Base-by-base conservation (phyloP, 2,797 vertebrate genomes). In the Acomys russatus region DNA sequence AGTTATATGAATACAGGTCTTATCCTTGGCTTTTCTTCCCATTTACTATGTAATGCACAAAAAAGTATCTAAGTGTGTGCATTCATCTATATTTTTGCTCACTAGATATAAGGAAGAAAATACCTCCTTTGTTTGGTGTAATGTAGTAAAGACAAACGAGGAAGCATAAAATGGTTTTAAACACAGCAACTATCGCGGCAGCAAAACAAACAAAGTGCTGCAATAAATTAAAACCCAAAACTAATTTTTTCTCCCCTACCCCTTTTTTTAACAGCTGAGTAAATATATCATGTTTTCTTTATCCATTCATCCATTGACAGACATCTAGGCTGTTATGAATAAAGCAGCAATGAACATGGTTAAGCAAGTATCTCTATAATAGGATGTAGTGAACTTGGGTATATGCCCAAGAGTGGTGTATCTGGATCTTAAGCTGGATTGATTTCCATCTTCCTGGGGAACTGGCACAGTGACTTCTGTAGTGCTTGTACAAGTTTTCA, bases 121-220 rank as follows among this genome's bases (percentile, higher is more conserved):
- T 51, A 79, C 51, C 90, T 68, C 14, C 54, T 61, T 76, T 68
- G 20, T 49, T 89, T 94, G 63, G 38, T 80, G 92, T 64, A 54
- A 76, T 54, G 6, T 4, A 38, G 38, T 30, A 51, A 85, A 90
- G 54, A 61, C 38, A 54, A 92, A 86, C 1, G 8, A 28, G 5
- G 49, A 84, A 83, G 94, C 54, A 82, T 20, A 91, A 88, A 86
- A 30, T 25, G 38, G 49, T 86, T 92, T 89, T 68, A 86, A 97
- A 63, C n/a, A 88, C 22, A 78, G 78, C 51, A 63, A 20, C 23
- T 3, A 25, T 28, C 44, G 78, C 66, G 49, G 82, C 74, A 90
- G 76, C n/a, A 93, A 68, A 90, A 88, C 90, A 3, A 70, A 54
- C n/a, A 91, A 25, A 2, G 25, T 59, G 11, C 49, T 38, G 64